Evolutionary conservation across 2,888 invertebrate genomes (phyloP), one percentile per base, ranked within the genome.

Genomic region (Sarcophaga subvicina): DNA sequence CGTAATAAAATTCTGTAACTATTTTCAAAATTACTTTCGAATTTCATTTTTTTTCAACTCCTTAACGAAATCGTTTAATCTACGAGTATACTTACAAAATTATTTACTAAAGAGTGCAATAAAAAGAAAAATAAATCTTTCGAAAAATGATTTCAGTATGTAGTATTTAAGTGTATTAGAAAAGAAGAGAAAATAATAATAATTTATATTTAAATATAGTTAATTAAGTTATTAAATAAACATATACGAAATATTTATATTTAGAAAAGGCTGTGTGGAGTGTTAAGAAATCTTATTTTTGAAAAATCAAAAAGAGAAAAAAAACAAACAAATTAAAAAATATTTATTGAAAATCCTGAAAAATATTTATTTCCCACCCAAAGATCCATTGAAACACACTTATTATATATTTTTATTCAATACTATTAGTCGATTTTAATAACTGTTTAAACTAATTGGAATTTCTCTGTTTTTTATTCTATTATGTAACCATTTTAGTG

Each of bases 251-350:
- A 49, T 49, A 49, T 11, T 14, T 49, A 49, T 49, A 49, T 14
- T 49, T 49, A 49, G 49, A n/a, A 75, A 75, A 62, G 75, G 75
- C 75, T 76, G 66, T 76, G 75, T 76, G 75, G 54, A 76, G 75
- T 49, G 75, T 63, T 47, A 47, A 75, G 64, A 54, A 54, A 54
- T 66, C 10, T 66, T 27, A 66, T 66, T 66, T 66, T 66, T 66
- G 17, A 54, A 54, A 54, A 54, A 54, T 17, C 49, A 14, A 49
- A 49, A 14, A 27, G 27, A 37, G 6, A 49, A 49, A 49, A 49
- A 17, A 54, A 54, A 17, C 1, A 54, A 54, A 17, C 5, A 12
- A 54, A 25, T 63, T 63, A 20, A 12, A 22, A 63, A n/a, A 63
- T 22, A 63, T 22, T 22, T 22, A n/a, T 63, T 63, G 12, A 20